Conservation (phyloP, 2,888 invertebrate species). For the Cheilosia pagana region DNA sequence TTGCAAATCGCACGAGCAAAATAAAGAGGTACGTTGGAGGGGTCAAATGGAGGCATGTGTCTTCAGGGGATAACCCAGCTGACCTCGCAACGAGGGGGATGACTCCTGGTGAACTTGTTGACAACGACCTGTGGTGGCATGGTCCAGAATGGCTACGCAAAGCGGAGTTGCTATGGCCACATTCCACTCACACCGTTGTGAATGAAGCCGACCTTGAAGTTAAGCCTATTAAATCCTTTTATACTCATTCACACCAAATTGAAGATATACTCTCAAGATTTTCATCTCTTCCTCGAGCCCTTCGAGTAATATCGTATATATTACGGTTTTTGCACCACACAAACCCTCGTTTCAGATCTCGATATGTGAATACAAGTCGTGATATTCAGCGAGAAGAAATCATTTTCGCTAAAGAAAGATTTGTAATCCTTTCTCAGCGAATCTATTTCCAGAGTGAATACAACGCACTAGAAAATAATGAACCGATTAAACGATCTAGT, state of each 20-base stretch:
- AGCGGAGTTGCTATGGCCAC: slow-evolving; percentile 30
- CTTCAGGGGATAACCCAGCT: slow-evolving; percentile 51
- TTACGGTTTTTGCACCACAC: slow-evolving; percentile 26
- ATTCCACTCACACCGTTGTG: not conserved
- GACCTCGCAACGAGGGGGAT: slow-evolving; percentile 61
- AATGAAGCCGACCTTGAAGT: slow-evolving; percentile 29
- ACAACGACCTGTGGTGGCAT: slow-evolving; percentile 51
- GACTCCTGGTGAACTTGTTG: slow-evolving; percentile 22
- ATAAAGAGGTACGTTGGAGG: slow-evolving; percentile 41
- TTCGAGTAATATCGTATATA: slow-evolving; percentile 35
- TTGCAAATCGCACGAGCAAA: slow-evolving; percentile 51
- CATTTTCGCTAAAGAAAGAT: not conserved
- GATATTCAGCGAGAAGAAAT: slow-evolving; percentile 11
- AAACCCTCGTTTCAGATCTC: not conserved
- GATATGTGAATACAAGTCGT: not conserved
- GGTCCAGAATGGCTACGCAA: slow-evolving; percentile 45
- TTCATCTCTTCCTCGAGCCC: slow-evolving; percentile 32
- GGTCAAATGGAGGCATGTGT: slow-evolving; percentile 54
- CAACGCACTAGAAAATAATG: too few relatives aligned
- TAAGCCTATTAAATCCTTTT: slow-evolving; percentile 26
- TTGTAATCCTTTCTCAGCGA: not conserved
- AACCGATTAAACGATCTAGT: too few relatives aligned
- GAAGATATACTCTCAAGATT: slow-evolving; percentile 16
- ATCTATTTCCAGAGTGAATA: not conserved
- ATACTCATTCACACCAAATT: not conserved